These are phyloP conservation scores for Phortica okadai DNA, from an alignment of 2,888 invertebrate genomes.

Conservation along the genomic window DNA sequence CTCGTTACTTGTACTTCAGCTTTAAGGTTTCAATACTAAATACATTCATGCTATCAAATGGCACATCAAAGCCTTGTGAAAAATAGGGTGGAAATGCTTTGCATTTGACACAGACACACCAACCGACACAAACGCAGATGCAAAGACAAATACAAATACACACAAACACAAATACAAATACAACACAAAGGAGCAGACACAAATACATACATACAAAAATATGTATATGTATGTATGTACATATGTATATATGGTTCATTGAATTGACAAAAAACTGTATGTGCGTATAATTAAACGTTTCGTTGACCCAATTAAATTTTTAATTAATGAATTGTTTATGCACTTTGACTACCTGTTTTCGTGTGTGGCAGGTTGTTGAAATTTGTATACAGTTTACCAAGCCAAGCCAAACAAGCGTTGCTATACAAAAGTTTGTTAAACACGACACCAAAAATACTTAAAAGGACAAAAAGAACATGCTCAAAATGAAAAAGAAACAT, in stretches of 20 bases:
- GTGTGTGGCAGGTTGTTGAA: background rate
- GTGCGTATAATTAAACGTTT: constrained; percentile 18
- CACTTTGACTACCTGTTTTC: background rate
- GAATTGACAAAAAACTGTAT: constrained; percentile 2
- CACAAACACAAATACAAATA: background rate
- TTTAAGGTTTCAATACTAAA: constrained; percentile 14
- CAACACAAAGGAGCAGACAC: background rate
- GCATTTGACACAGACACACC: background rate
- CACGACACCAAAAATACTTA: too few relatives aligned
- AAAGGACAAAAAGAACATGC: too few relatives aligned
- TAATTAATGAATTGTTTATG: constrained; percentile 6
- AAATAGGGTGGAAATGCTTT: constrained; percentile 16
- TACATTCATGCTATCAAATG: constrained; percentile 21
- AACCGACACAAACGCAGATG: background rate
- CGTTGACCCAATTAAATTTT: constrained; percentile 17
- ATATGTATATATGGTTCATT: constrained; percentile 9
- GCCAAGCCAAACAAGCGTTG: too few relatives aligned
- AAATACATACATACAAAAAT: background rate
- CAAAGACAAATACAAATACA: background rate
- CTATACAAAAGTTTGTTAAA: too few relatives aligned
- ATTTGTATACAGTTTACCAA: too few relatives aligned
- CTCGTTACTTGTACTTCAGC: background rate
- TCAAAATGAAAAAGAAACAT: too few relatives aligned
- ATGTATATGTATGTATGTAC: background rate
- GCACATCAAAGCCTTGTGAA: constrained; percentile 26